Base-by-base conservation (phyloP, 2,113 vertebrate genomes). In the Promerops cafer region DNA sequence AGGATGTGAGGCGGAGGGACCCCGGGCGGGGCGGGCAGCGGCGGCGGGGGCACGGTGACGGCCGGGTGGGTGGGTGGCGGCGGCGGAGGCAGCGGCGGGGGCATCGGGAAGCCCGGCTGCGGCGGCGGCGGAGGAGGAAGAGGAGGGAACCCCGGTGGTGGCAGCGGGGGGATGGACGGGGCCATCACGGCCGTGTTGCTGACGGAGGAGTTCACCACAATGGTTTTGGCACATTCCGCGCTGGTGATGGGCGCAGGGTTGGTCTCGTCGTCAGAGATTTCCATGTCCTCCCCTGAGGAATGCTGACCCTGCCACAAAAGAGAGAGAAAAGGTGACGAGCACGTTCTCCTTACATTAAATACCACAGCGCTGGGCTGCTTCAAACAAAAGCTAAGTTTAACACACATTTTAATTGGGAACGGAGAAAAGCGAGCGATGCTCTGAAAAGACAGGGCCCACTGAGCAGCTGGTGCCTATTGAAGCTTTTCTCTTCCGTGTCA, bases 251-350 rank as follows among this genome's bases (percentile, higher is more conserved):
- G 98, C 1, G 99, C 98, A 0, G 98, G 98, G 10, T 98, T 99
- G 98, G 99, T 99, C 98, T 99, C 99, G 0, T 99, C 99, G 0
- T 99, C 99, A 0, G 99, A 99, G 97, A 99, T 99, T 92, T 99
- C 99, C 99, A 99, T 99, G 97, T 99, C 99, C 93, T 99, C 99
- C 16, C 99, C 99, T 0, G 99, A 99, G 33, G 99, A 99, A 94
- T 99, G 99, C 92, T 99, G 98, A 94, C 96, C 97, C 99, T 99
- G 96, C 0, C 3, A 61, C 68, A 52, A 95, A 74, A 74, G 50
- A 70, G 80, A 74, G 91, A 77, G 83, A 42, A 91, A 40, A 95
- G 83, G 92, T 96, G 86, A 96, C 54, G 22, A 75, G 35, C 50
- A 35, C 70, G 16, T 89, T 91, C 86, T 78, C 90, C 68, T 75